Evolutionary conservation across 2,888 invertebrate species (phyloP).

Genomic region (Cerceris ruficornis): DNA sequence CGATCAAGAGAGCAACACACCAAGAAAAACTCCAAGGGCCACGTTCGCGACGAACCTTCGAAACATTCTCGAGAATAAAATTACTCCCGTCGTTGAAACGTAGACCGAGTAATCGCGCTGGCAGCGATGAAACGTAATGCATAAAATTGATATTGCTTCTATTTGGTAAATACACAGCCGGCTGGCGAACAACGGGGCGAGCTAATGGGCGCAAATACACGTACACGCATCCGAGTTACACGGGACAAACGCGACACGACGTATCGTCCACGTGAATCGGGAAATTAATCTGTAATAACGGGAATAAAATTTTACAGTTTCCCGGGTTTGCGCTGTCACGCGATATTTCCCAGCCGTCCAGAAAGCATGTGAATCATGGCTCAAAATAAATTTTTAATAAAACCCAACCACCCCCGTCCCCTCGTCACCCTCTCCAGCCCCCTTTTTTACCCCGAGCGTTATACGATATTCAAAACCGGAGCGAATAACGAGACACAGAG

Average conservation of each 20-base stretch:
- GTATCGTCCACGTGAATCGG: not conserved
- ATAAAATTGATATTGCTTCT: no score
- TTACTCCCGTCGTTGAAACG: no score
- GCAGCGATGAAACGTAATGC: no score
- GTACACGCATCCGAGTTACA: no score
- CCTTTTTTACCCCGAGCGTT: not conserved
- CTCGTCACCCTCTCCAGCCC: no score
- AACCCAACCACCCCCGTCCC: not conserved
- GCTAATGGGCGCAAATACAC: no score
- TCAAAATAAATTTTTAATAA: conserved; percentile 14
- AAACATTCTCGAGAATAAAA: conserved; percentile 16
- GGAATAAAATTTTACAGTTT: conserved; percentile 15
- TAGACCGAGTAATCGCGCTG: no score
- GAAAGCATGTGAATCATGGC: conserved; percentile 12
- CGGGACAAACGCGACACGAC: not conserved
- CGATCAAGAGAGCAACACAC: conserved; percentile 39
- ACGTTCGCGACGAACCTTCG: conserved; percentile 1
- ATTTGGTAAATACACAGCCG: no score
- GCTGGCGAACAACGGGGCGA: no score
- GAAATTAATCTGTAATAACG: conserved; percentile 39
- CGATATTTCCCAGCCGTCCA: conserved; percentile 11
- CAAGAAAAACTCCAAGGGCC: not conserved
- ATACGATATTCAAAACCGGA: not conserved
- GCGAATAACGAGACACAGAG: not conserved
- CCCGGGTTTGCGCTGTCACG: not conserved